Evolutionary conservation across 2,888 invertebrate species (phyloP), one percentile per base, ranked within the genome.

Genomic region (Stegophylla sp.): DNA sequence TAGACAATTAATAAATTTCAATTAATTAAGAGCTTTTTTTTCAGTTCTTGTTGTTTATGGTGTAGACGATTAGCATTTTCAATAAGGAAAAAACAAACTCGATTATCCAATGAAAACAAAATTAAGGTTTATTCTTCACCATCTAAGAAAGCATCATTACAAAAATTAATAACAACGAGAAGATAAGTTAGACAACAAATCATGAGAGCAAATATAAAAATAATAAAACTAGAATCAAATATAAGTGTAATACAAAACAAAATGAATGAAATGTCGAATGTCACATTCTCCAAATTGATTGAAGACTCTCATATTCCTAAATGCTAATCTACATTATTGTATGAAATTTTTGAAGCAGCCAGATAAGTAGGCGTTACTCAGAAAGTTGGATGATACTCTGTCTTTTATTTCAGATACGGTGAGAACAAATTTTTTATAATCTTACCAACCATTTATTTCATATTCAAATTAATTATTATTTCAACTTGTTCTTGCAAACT

Each of bases 261-360:
- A 34, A 63, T 63, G 5, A n/a, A 63, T n/a, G 41, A 64, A 12
- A 41, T 64, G 1, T 34, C n/a, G 10, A 17, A 64, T 17, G 17
- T 15, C n/a, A 34, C 9, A 10, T 64, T 64, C 17, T n/a, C 34
- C n/a, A 41, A n/a, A 41, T 17, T 41, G 41, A 34, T 64, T 12
- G 17, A 41, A n/a, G 12, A 64, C 28, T 64, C 41, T 5, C 12
- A 64, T 12, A 64, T 64, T 64, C 41, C 64, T 12, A 34, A 64
- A 41, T n/a, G 41, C 41, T 41, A 64, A 41, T 64, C 41, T n/a
- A 2, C n/a, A 13, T 64, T 64, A 20, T 41, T 64, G 10, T 3
- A 41, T n/a, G 64, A 64, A 64, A 64, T 64, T n/a, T 64, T 64
- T 64, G 64, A 28, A 41, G 41, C 64, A 17, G 34, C 64, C 0